Evolutionary conservation across 2,113 vertebrate species (phyloP), one percentile per base, ranked within the genome.

Genomic region (Chrysemys picta): DNA sequence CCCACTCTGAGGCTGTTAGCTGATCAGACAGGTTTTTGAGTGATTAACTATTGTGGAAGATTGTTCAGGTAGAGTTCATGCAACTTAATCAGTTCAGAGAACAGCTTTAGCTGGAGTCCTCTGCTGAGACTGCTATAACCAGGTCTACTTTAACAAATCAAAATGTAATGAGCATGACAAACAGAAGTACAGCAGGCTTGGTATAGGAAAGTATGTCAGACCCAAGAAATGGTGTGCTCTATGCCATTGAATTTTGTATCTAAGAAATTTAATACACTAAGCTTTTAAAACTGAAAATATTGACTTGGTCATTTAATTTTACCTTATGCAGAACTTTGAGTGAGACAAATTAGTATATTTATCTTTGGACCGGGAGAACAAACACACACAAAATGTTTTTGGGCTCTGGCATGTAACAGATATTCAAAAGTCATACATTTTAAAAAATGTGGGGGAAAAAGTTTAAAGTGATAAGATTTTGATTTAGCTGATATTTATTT

Each of bases 271-370:
- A 27, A 56, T 16, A 86, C 82, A 24, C 91, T 93, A 1, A 53
- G 54, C 72, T 94, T 72, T 94, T 96, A 80, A 76, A 25, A 87
- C 82, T 76, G 56, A 88, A 91, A 92, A 96, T 69, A 75, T 50
- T 49, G 38, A 75, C 54, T 31, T 82, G 19, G 45, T 69, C 90
- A 56, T 89, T 94, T 80, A 19, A 5, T 84, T 93, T 95, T 57
- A 24, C 82, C 91, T 92, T 53, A 42, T 59, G 56, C 56, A 52
- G 38, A 85, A 6, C 42, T 94, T 10, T 21, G 50, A 90, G 59
- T 8, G 27, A 5, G 2, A 52, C 56, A 87, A 82, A 87, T 84
- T 89, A 96, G 38, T 84, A 88, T 88, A 72, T 25, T 87, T 75
- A 17, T 87, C 45, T 94, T 92, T 83, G n/a, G 47, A 72, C 1